Percentiles rank a stretch among this genome's conserved stretches.
phyloP scores from a whole-genome alignment of 2,888 invertebrate species.

The Drosophila stalkeri region DNA sequence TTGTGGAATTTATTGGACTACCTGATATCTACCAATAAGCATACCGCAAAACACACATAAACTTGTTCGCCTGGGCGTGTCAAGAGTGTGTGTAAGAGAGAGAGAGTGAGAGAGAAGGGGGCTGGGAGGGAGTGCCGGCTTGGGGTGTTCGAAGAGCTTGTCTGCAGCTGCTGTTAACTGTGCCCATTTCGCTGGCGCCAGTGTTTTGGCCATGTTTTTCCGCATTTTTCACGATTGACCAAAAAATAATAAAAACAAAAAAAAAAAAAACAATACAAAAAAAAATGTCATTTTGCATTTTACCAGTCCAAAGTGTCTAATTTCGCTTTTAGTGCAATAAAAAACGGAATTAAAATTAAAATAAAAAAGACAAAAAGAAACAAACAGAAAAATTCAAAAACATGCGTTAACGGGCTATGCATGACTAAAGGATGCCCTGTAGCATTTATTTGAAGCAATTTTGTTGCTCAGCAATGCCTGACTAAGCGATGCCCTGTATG shows the following conservation, averaged over 20 bases:
- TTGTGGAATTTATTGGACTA: slow-evolving; percentile 62
- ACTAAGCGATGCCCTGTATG: not conserved
- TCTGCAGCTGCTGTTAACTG: slow-evolving; percentile 48
- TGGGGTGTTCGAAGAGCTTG: slow-evolving; percentile 3
- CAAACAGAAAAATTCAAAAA: slow-evolving; percentile 21
- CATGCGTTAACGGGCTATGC: not conserved
- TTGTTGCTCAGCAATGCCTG: not conserved
- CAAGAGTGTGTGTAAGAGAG: not conserved
- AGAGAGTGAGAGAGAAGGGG: not conserved
- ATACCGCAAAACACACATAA: slow-evolving; percentile 40
- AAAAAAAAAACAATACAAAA: not conserved
- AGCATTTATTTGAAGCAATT: not conserved
- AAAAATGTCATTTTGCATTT: slow-evolving; percentile 74
- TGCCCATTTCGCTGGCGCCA: slow-evolving; percentile 75
- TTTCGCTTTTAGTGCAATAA: slow-evolving; percentile 66
- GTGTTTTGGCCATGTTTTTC: slow-evolving; percentile 65
- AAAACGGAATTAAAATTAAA: slow-evolving; percentile 1
- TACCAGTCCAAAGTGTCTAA: slow-evolving; percentile 71
- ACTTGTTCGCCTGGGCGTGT: slow-evolving; percentile 47
- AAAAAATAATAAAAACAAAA: slow-evolving; percentile 2
- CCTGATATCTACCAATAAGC: slow-evolving; percentile 41
- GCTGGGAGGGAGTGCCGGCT: not conserved
- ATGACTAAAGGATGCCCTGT: not conserved
- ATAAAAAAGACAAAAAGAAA: slow-evolving; percentile 18
- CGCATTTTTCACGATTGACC: slow-evolving; percentile 55